These are phyloP conservation scores for Barypeithes pellucidus DNA, from an alignment of 2,888 invertebrate species.

Conservation along the genomic window DNA sequence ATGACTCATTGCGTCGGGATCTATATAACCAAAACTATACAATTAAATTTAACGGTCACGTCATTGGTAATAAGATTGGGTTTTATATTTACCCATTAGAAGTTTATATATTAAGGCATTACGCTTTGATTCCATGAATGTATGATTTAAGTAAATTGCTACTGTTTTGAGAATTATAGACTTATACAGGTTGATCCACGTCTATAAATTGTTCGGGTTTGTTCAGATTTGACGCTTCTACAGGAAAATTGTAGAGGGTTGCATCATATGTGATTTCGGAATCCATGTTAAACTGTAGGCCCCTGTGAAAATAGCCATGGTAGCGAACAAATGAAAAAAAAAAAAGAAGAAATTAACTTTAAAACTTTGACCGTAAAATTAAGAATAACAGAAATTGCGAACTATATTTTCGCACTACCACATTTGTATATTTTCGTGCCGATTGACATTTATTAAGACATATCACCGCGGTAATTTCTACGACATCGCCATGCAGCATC, in stretches of 20 bases:
- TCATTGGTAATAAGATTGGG: neutral
- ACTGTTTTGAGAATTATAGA: no score
- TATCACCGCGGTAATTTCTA: slow-evolving; percentile 20
- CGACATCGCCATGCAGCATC: slow-evolving; percentile 55
- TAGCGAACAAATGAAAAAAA: no score
- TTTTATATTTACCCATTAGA: neutral
- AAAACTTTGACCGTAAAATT: no score
- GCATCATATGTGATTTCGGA: no score
- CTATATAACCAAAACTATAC: neutral
- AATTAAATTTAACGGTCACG: neutral
- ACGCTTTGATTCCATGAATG: neutral
- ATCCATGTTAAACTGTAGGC: no score
- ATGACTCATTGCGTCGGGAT: neutral
- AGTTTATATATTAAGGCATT: neutral
- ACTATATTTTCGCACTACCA: neutral
- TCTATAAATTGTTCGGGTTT: no score
- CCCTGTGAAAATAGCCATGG: no score
- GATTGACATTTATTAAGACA: slow-evolving; percentile 42
- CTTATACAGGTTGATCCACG: no score
- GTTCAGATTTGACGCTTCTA: no score
- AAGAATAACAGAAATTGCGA: neutral
- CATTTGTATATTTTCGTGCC: slow-evolving; percentile 1
- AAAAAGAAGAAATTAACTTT: no score
- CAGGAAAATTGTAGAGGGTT: no score
- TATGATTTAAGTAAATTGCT: slow-evolving; percentile 2